Base-by-base conservation (phyloP, 2,888 invertebrate species). In the Heterodera filipjevi region DNA sequence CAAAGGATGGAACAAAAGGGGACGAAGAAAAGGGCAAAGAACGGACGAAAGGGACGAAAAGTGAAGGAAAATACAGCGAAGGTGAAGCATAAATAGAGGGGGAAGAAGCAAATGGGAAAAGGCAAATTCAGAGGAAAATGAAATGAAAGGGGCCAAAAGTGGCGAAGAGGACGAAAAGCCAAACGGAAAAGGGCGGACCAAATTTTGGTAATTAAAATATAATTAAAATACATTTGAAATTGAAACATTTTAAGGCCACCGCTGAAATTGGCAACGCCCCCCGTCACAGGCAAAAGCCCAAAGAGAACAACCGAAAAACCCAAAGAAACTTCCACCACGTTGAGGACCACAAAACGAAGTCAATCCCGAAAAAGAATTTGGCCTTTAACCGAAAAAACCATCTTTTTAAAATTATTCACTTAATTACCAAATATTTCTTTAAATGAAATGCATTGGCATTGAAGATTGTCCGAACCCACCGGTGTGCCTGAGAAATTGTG, bases 401-500 rank as follows among this genome's bases (percentile, higher is more conserved):
- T n/a, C n/a, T n/a, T n/a, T n/a, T n/a, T n/a, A n/a, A n/a, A n/a
- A n/a, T n/a, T n/a, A n/a, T n/a, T n/a, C n/a, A n/a, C n/a, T n/a
- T n/a, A n/a, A n/a, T n/a, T n/a, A n/a, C n/a, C n/a, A n/a, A n/a
- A n/a, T n/a, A n/a, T n/a, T n/a, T n/a, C n/a, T n/a, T n/a, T n/a
- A n/a, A n/a, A n/a, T n/a, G n/a, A n/a, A n/a, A n/a, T n/a, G n/a
- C n/a, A n/a, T n/a, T n/a, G n/a, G n/a, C n/a, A n/a, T n/a, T n/a
- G n/a, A 22, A 30, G 76, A 0, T 64, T 79, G 80, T 80, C 77
- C 59, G 86, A 85, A 73, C 81, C 80, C 86, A 1, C 86, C 86
- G 33, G 72, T 84, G 16, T 88, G 88, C 68, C 83, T 79, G 0
- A 81, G 81, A 68, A 88, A 88, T 66, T 88, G 88, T 74, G 87